Percentiles rank a stretch among this genome's conserved stretches.
Conservation (phyloP, 2,888 invertebrate species). For the Nephrotoma guestfalica region DNA sequence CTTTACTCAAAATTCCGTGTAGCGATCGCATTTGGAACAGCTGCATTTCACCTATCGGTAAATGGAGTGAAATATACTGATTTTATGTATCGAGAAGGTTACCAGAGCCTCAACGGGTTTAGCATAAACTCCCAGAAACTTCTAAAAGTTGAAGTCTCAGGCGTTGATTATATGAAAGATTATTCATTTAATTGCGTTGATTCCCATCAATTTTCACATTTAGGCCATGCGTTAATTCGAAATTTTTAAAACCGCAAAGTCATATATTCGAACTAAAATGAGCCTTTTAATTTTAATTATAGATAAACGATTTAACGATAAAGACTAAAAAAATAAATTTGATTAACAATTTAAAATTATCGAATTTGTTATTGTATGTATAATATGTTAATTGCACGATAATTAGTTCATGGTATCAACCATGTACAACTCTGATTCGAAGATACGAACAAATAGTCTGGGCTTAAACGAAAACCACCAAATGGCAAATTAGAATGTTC, state of each 20-base stretch:
- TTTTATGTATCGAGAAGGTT: not conserved
- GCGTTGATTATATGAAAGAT: not conserved
- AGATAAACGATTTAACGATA: too few relatives aligned
- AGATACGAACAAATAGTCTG: too few relatives aligned
- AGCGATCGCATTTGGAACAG: not conserved
- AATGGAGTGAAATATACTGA: not conserved
- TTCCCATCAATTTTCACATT: not conserved
- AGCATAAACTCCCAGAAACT: not conserved
- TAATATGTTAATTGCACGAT: too few relatives aligned
- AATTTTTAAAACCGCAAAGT: not conserved
- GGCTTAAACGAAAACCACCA: too few relatives aligned
- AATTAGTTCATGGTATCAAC: too few relatives aligned
- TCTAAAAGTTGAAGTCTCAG: not conserved
- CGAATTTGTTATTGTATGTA: too few relatives aligned
- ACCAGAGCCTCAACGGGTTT: not conserved
- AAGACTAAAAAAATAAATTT: too few relatives aligned
- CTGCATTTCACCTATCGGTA: not conserved
- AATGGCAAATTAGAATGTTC: too few relatives aligned
- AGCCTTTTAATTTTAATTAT: too few relatives aligned
- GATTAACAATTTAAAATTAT: too few relatives aligned
- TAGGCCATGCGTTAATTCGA: not conserved
- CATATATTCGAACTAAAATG: too few relatives aligned
- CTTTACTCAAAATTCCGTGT: not conserved
- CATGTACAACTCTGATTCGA: too few relatives aligned
- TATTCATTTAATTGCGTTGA: not conserved